Percentiles rank a stretch among this genome's conserved stretches.
Evolutionary conservation across 2,797 vertebrate genomes (phyloP).

Genomic region (Echeneis naucrates): DNA sequence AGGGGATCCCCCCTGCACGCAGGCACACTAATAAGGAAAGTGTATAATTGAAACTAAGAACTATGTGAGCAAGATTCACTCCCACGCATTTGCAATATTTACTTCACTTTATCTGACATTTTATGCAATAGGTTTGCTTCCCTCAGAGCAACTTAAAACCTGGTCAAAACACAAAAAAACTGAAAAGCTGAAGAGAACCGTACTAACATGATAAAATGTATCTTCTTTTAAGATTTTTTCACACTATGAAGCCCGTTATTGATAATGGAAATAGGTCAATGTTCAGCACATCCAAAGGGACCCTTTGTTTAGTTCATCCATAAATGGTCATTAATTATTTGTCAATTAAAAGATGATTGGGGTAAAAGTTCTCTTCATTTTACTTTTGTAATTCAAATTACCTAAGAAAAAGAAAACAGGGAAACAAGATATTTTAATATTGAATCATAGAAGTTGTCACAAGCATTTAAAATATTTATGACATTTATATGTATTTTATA

Average conservation of each 20-base stretch:
- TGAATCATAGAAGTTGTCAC: background rate
- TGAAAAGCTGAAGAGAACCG: background rate
- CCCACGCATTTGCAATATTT: slow-evolving; percentile 71
- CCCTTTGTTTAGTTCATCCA: background rate
- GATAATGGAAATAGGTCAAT: background rate
- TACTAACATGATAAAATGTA: too few relatives aligned
- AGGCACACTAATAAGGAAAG: slow-evolving; percentile 66
- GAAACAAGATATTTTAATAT: background rate
- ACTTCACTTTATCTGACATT: slow-evolving; percentile 42
- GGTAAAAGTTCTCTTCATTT: background rate
- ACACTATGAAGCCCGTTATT: background rate
- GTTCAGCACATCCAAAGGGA: background rate
- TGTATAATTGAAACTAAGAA: slow-evolving; percentile 65
- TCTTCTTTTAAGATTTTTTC: background rate
- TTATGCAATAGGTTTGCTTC: slow-evolving; percentile 23
- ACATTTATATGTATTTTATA: too few relatives aligned
- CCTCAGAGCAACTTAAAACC: slow-evolving; percentile 16
- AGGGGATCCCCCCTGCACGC: slow-evolving; percentile 65
- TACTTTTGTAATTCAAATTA: background rate
- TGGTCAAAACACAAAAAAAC: slow-evolving; percentile 9
- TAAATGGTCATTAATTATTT: background rate
- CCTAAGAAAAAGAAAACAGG: background rate
- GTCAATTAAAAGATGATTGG: background rate
- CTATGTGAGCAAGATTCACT: slow-evolving; percentile 64
- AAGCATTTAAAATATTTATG: background rate